Evolutionary conservation across 2,888 invertebrate genomes (phyloP), one percentile per base, ranked within the genome.

Genomic region (Caenorhabditis sp.): DNA sequence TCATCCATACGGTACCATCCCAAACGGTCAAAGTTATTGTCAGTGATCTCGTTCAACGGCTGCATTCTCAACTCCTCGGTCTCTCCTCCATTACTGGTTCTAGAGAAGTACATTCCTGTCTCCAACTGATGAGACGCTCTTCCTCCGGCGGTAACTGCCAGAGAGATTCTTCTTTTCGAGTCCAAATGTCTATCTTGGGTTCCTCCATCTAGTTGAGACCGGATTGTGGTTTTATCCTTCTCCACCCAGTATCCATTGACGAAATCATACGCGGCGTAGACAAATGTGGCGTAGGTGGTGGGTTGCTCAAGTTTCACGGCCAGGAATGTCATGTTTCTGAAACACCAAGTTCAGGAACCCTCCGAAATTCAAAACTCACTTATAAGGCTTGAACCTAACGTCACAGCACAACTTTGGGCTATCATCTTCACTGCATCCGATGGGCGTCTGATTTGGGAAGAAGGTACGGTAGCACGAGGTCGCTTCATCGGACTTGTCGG

Each of bases 1-100:
- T 85, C 87, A 35, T 88, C 85, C 69, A 88, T 73, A 49, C 91
- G 84, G 73, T 90, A 92, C 92, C 92, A 92, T 10, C 91, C 91
- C 63, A 91, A 87, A 24, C 90, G 90, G 56, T 91, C 89, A 70
- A 91, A 90, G 73, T 90, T 92, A 66, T 90, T 89, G 51, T 91
- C 91, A 3, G 90, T 88, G 31, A 90, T 87, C 63, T 91, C 89
- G 68, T 91, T 91, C 58, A 91, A 72, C 3, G 91, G 89, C 61
- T 90, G 90, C 64, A 80, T 81, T 47, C 88, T 74, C 35, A 91
- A 51, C 68, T 85, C 88, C 47, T 91, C 90, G 35, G 89, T 88
- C 64, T 90, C 88, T 58, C 88, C 87, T 28, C 87, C 86, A 8
- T 82, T 80, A 70, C 89, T 87, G 5, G 82, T 89, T 47, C 90